Conservation (phyloP, 1,140 invertebrate genomes). For the Drosophila quadrilineata region DNA sequence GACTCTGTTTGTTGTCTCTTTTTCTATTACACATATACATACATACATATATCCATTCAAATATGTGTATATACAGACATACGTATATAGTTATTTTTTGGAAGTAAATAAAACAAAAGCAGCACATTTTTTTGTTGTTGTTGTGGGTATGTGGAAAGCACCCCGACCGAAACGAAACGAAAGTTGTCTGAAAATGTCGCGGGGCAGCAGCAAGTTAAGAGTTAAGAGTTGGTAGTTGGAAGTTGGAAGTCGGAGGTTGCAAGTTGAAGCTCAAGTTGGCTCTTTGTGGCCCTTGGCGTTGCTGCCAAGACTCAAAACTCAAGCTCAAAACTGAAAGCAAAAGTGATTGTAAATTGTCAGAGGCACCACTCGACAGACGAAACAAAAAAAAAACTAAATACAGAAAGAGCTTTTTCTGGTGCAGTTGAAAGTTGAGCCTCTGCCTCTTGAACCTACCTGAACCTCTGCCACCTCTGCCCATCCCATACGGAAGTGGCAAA, state of each 20-base stretch:
- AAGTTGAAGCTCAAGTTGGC: conserved; percentile 32
- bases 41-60: too few species aligned
- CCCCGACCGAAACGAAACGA: conserved; percentile 61
- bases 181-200: conserved; percentile 77
- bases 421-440: conserved; percentile 60
- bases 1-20: conserved; percentile 6
- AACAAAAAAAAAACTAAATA: background rate
- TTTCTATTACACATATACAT: too few species aligned
- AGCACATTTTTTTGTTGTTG: too few species aligned
- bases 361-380: background rate
- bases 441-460: conserved; percentile 18
- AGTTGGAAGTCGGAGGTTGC: too few species aligned
- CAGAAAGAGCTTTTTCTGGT: conserved; percentile 28
- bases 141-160: conserved; percentile 55
- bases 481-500: conserved; percentile 48
- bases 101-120: conserved; percentile 33
- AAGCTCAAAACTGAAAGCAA: conserved; percentile 66
- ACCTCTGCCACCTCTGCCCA: too few species aligned
- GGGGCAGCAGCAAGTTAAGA: conserved; percentile 29
- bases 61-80: too few species aligned
- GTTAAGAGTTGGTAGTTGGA: too few species aligned
- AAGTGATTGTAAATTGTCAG: conserved; percentile 69
- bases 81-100: conserved; percentile 6
- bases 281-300: conserved; percentile 1
- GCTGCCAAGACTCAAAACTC: conserved; percentile 35